Evolutionary conservation across 2,113 vertebrate species (phyloP).

Genomic region (Cairina moschata): DNA sequence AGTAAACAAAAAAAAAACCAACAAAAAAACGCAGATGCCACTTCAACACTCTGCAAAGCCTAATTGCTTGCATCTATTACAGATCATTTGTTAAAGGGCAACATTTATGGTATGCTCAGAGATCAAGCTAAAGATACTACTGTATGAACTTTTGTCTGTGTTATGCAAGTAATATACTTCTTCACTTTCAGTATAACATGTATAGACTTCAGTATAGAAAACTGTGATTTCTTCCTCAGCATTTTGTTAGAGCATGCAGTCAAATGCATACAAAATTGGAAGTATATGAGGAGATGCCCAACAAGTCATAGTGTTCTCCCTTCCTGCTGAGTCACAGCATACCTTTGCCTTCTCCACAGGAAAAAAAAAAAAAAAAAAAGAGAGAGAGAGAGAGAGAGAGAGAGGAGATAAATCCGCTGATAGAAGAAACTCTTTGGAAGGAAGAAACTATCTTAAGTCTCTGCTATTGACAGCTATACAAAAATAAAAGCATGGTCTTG

Average conservation of each 20-base stretch:
- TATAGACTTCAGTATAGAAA: not conserved
- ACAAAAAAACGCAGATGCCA: not conserved
- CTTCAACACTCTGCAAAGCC: not conserved
- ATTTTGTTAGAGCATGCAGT: not conserved
- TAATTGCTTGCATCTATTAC: not conserved
- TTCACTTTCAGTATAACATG: not conserved
- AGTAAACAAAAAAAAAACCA: not conserved
- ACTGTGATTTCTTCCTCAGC: not conserved
- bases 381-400: too few relatives aligned
- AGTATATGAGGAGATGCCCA: not conserved
- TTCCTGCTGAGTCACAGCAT: not conserved
- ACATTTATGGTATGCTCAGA: not conserved
- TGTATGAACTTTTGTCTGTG: not conserved
- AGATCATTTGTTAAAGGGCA: not conserved
- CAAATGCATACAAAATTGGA: not conserved
- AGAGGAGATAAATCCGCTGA: not conserved
- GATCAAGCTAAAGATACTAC: not conserved
- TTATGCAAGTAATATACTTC: not conserved
- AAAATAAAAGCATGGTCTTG: not conserved
- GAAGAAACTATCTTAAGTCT: not conserved
- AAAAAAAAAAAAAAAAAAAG: not conserved
- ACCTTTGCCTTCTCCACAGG: not conserved
- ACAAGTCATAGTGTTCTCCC: accelerated
- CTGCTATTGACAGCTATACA: not conserved
- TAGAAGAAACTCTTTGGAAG: not conserved